Evolutionary conservation across 2,888 invertebrate genomes (phyloP), one percentile per base, ranked within the genome.

Genomic region (Cataglyphis livida): DNA sequence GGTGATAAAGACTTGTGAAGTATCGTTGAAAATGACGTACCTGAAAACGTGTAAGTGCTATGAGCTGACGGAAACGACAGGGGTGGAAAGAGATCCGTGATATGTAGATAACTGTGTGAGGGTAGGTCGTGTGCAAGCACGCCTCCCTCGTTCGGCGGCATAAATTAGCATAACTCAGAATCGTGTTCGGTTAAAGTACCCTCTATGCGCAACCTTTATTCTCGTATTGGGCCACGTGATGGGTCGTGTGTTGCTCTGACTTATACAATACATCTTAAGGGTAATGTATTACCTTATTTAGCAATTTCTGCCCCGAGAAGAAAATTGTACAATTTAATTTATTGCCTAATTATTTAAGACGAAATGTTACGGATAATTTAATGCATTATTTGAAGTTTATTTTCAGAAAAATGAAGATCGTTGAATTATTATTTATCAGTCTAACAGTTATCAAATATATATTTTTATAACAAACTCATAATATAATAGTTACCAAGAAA

Each of bases 121-220:
- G 84, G 86, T 88, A 89, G 88, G 84, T 85, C 82, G 85, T 66
- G 87, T 66, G 88, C 82, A 83, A 84, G 84, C 86, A 85, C 89
- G 87, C 81, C 84, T 84, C 85, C 88, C 88, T 87, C 88, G 87
- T 89, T 90, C 84, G 61, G 84, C 81, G 65, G 87, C 89, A 91
- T 91, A 91, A 91, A 92, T 92, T 92, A 91, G 89, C 92, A 91
- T 92, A 91, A 90, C 88, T 89, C 85, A 84, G 87, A 82, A 84
- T 86, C 86, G 78, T 71, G 84, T 85, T 87, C 86, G 74, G 66
- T 71, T 78, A 79, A 81, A 79, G 51, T 76, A 74, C 79, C 51
- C 64, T 83, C 70, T 76, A 75, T 82, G 87, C 70, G 62, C 84
- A 44, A 83, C 66, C 83, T 76, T 70, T 79, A 51, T 81, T 81